A percentile compares a stretch with the other conserved stretches of the same genome.
Evolutionary conservation across 2,113 vertebrate species (phyloP).

Genomic region (Oceanites oceanicus): DNA sequence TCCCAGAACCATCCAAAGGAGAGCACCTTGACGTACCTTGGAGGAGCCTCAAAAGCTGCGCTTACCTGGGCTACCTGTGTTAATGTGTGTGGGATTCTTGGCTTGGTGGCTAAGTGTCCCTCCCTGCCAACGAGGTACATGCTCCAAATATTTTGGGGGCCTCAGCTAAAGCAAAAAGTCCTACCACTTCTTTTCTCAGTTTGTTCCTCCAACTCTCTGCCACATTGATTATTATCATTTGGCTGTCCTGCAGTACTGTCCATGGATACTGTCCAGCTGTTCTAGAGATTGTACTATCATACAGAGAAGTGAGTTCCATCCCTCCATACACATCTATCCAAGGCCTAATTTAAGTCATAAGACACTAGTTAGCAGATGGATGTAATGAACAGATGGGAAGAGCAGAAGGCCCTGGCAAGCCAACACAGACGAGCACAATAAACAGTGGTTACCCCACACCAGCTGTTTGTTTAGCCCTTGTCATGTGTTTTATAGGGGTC

Average conservation of each 20-base stretch:
- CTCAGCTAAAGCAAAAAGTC: not conserved
- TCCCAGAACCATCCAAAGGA: not conserved
- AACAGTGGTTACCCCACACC: not conserved
- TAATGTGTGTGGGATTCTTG: not conserved
- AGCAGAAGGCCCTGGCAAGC: not conserved
- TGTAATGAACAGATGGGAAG: not conserved
- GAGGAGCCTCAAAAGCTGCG: not conserved
- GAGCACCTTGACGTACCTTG: accelerated
- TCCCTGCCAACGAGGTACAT: not conserved
- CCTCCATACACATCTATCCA: not conserved
- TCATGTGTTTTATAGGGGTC: not conserved
- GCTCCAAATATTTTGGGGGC: not conserved
- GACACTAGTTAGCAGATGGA: not conserved
- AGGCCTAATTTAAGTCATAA: not conserved
- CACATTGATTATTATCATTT: not conserved
- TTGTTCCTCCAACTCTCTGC: not conserved
- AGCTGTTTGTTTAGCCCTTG: not conserved
- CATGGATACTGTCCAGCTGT: not conserved
- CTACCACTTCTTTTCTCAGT: not conserved
- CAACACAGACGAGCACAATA: not conserved
- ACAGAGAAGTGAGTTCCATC: not conserved
- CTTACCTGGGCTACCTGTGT: not conserved
- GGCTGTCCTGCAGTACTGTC: not conserved
- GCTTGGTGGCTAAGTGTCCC: not conserved
- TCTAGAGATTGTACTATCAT: not conserved